Conservation (phyloP, 1,140 invertebrate genomes). For the Heterodera carotae region DNA sequence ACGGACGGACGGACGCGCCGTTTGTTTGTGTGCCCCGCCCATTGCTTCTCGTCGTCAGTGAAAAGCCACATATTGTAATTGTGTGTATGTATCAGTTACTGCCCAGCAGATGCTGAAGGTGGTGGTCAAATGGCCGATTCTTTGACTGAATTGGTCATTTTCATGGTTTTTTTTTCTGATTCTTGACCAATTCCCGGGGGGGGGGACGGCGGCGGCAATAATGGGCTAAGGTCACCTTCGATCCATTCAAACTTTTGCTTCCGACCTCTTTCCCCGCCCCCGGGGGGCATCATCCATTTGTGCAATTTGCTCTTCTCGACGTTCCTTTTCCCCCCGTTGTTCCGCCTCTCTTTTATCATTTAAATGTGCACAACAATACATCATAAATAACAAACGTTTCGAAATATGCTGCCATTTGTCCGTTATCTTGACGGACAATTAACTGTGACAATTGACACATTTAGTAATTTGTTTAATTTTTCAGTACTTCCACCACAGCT, state of each 20-base stretch:
- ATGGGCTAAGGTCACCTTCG: not conserved
- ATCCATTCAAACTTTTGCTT: not conserved
- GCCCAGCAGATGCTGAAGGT: no score
- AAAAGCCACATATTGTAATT: not conserved
- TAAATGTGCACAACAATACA: not conserved
- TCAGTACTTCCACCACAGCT: not conserved
- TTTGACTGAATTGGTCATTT: not conserved
- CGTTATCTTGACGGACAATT: not conserved
- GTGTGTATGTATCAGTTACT: no score
- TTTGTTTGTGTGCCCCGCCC: not conserved
- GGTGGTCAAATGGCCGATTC: not conserved
- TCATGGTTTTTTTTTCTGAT: no score
- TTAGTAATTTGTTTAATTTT: not conserved
- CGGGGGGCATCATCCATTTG: no score
- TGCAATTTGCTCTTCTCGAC: no score
- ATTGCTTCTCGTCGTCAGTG: not conserved
- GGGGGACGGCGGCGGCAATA: no score
- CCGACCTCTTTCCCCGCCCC: no score
- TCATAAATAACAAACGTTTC: not conserved
- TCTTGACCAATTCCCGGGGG: no score
- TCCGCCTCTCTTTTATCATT: not conserved
- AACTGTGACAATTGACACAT: not conserved
- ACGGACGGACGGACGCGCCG: no score
- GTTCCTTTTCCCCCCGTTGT: no score
- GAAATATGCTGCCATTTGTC: not conserved